Percentiles rank a stretch among this genome's conserved stretches.
These are phyloP conservation scores for Xestobium rufovillosum DNA, from an alignment of 2,888 invertebrate genomes.

Conservation along the genomic window DNA sequence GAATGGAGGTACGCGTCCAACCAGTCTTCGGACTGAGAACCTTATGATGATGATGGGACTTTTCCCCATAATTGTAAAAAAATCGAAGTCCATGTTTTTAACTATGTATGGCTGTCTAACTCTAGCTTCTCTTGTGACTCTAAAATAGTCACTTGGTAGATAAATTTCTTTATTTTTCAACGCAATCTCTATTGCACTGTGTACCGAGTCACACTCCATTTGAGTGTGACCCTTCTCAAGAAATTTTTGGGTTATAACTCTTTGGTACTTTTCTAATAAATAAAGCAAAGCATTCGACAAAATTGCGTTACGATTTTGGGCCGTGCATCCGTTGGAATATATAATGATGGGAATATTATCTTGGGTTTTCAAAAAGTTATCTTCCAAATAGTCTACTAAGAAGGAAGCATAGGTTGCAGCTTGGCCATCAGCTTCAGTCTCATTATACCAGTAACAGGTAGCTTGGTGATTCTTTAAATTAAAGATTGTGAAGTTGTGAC, in stretches of 20 bases:
- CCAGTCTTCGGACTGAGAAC: no score
- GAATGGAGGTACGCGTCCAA: no score
- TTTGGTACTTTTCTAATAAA: slow-evolving; percentile 20
- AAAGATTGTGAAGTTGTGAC: slow-evolving; percentile 12
- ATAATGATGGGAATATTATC: slow-evolving; percentile 21
- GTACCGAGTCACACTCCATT: slow-evolving; percentile 28
- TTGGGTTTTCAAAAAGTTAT: slow-evolving; percentile 5
- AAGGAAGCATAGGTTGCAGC: slow-evolving; percentile 6
- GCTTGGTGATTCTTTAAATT: slow-evolving; percentile 1
- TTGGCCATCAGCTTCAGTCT: background rate
- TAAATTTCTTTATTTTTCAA: slow-evolving; percentile 18
- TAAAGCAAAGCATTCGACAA: slow-evolving; percentile 29
- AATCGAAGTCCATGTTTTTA: no score
- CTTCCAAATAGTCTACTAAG: slow-evolving; percentile 7
- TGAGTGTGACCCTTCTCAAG: slow-evolving; percentile 28
- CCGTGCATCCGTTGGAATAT: slow-evolving; percentile 27
- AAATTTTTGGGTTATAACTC: slow-evolving; percentile 22
- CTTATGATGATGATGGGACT: no score
- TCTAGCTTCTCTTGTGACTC: slow-evolving; percentile 11
- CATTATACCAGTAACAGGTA: slow-evolving; percentile 5
- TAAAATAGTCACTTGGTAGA: slow-evolving; percentile 21
- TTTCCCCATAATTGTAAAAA: no score
- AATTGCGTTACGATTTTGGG: slow-evolving; percentile 27
- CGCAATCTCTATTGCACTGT: slow-evolving; percentile 23
- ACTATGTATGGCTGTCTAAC: no score